Evolutionary conservation across 2,888 invertebrate genomes (phyloP), one percentile per base, ranked within the genome.

Genomic region (Neoaliturus tenellus): DNA sequence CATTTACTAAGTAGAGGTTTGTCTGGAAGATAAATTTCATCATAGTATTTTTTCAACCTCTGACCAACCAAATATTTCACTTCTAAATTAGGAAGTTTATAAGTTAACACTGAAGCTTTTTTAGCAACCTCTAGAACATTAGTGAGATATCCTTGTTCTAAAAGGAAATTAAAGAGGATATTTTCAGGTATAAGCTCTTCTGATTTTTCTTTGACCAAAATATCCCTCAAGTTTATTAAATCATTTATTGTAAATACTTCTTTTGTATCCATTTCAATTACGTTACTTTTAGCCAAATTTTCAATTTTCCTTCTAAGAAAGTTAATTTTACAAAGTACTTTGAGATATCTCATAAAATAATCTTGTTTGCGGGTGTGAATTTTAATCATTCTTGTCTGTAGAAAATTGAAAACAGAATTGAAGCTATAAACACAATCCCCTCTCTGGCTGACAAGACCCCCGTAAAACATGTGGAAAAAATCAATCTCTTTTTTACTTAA

Each of bases 121-220:
- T 14, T 10, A 39, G 3, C 17, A 20, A 1, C 1, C 3, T 4
- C 3, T 39, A 10, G 23, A 2, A 20, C 17, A 71, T n/a, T 39
- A 3, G 71, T 71, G 12, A 71, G 41, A 23, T 71, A 71, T n/a
- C 71, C 71, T 71, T 71, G 71, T 39, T 71, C 71, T 23, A 71
- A 71, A 20, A 71, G 39, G 20, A 71, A 71, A 71, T 39, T 4
- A 39, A 71, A 71, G 0, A 71, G 25, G n/a, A 71, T 35, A 71
- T 39, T 71, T 23, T 35, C 41, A 4, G 35, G 35, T 10, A 71
- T 3, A 20, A 10, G 71, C 8, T 71, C 71, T 39, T 71, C 71
- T 20, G 41, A 71, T 14, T 71, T 71, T 10, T 33, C 71, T 39
- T 71, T 71, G 3, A 31, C 25, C 10, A 71, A 20, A 20, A 41